Base-by-base conservation (phyloP, 2,113 vertebrate species). In the Plotosus lineatus region DNA sequence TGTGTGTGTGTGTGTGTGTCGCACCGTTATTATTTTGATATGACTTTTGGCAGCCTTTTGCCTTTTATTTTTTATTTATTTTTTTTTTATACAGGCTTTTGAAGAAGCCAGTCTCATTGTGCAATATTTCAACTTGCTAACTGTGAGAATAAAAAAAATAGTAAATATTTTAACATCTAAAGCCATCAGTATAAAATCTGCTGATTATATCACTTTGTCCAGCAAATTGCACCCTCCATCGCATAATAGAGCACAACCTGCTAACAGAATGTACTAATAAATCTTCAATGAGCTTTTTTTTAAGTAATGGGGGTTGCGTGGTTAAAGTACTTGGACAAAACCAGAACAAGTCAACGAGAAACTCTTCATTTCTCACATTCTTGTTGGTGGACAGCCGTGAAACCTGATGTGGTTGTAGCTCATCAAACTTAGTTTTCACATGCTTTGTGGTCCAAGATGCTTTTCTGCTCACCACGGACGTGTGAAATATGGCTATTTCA, bases 71-170 rank as follows among this genome's bases (percentile, higher is more conserved):
- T 26, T 26, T 53, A 21, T 56, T 72, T n/a, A 4, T 46, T 31
- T 42, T 26, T 26, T 26, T 53, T 26, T 6, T 7, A 14, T 28
- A 3, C 17, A 60, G 38, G 31, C 28, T 31, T 72, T 72, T 33
- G 9, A 72, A 50, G 17, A 14, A 46, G n/a, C 23, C 40, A 69
- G 23, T 1, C 26, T 72, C 26, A 72, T 33, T 72, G 69, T 51
- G 17, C 17, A 51, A n/a, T 40, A 23, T 66, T 66, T 1, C 9
- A 26, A 44, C 40, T 50, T 19, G 14, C 44, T 50, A 51, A 28
- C 69, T 33, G 8, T 50, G 19, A 50, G n/a, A 69, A 69, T 69
- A 14, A 75, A 50, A 75, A 75, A 38, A 44, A 69, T 26, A 66
- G 4, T 12, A 65, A 55, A 21, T 26, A 6, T 44, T 72, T 48